These are phyloP conservation scores for Epizoanthus rinbou DNA, from an alignment of 92 coral and sea anemone genomes.

Conservation along the genomic window DNA sequence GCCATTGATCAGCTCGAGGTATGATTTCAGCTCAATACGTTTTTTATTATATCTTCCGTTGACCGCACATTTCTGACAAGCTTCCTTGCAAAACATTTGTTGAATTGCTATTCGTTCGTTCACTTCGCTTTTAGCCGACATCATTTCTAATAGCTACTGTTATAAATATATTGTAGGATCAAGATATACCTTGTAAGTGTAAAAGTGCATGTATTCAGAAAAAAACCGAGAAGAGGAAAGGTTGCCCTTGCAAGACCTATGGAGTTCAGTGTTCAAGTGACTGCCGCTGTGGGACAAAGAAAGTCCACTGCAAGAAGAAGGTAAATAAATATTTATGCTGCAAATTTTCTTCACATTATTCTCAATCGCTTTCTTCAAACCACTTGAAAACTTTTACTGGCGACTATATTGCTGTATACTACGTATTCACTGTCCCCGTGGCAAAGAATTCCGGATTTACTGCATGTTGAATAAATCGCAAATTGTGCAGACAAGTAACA, in stretches of 20 bases:
- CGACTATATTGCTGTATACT: background rate
- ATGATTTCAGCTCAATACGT: constrained; percentile 9
- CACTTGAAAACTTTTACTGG: background rate
- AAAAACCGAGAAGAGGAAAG: constrained; percentile 21
- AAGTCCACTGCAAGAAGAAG: constrained; percentile 17
- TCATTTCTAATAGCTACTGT: constrained; percentile 19
- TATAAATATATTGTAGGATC: constrained; percentile 3
- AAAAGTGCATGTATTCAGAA: constrained; percentile 17
- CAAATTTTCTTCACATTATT: background rate
- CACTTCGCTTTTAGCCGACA: constrained; percentile 12
- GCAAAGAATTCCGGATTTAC: constrained; percentile 8
- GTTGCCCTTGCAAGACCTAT: constrained; percentile 10
- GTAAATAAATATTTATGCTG: background rate
- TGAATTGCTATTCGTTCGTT: background rate
- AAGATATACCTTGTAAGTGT: constrained; percentile 5
- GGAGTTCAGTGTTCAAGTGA: constrained; percentile 9
- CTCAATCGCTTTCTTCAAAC: background rate
- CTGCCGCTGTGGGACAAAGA: constrained; percentile 15
- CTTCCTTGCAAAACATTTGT: background rate
- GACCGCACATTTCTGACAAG: background rate
- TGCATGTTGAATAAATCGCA: constrained; percentile 24
- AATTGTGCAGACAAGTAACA: constrained; percentile 1
- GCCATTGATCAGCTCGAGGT: constrained; percentile 17
- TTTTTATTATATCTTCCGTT: background rate
- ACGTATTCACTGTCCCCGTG: constrained; percentile 8